Evolutionary conservation across 2,113 vertebrate genomes (phyloP), one percentile per base, ranked within the genome.

Genomic region (Hiodon tergisus): DNA sequence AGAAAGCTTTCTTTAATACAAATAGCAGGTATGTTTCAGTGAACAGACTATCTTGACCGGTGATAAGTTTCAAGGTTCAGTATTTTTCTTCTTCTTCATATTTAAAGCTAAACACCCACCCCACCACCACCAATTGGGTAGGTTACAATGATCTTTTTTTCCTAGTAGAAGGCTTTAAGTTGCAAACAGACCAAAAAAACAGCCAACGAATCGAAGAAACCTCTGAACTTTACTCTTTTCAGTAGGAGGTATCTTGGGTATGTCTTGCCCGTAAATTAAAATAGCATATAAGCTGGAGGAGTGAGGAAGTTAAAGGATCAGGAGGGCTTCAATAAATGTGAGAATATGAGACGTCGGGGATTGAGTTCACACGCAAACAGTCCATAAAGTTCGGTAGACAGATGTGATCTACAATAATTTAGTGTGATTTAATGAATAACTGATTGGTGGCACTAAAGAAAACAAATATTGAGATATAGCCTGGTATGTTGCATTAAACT

Each of bases 91-190:
- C 73, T 68, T 73, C 48, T 61, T 17, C 10, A 69, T 48, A 65
- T 69, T 78, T 78, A 66, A 62, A 69, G 59, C 66, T 78, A 50
- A 63, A 71, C 61, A 65, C 55, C 60, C 66, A 31, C 31, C 31
- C 51, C 57, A 50, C 66, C 55, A 72, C 4, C 48, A 77, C n/a
- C 68, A 47, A 54, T 65, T 48, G 59, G 59, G 72, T 6, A 61
- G 72, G 72, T 67, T 53, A 62, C 58, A 55, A 54, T 58, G 46
- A 61, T 67, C 52, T 65, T 74, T 75, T 47, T 46, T 67, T 13
- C 5, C 54, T 51, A 31, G 31, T 31, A 31, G 31, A 31, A 31
- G 31, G 31, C 31, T 31, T 31, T 31, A 31, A 2, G 31, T 31
- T 31, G 31, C 31, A 31, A 6, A 51, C 65, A 59, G 73, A 51